Evolutionary conservation across 2,113 vertebrate species (phyloP), one percentile per base, ranked within the genome.

Genomic region (Oryzias woworae): DNA sequence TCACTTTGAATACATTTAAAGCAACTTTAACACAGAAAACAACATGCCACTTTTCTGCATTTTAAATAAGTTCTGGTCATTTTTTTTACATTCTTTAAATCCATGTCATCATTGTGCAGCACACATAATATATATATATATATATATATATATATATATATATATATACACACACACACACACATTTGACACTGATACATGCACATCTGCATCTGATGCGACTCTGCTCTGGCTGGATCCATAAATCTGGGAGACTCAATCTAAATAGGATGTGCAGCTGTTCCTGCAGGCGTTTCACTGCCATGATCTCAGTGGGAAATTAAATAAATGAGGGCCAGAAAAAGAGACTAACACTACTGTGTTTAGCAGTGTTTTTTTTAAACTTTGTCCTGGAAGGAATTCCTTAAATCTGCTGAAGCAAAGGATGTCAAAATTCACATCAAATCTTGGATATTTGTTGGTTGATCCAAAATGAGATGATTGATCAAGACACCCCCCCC

Each of bases 221-320:
- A 22, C 55, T 74, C 60, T 56, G 42, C 63, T 36, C 69, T 26
- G 31, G 20, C 53, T 69, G 58, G 68, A 82, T 75, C 62, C 51
- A 73, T 81, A 75, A 81, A 80, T 62, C 48, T 77, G 50, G 68
- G 58, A 20, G 84, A 81, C 80, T 77, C 64, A 12, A 73, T 73
- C 65, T 70, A 76, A 84, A 84, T 81, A 63, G 80, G 80, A 85
- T 85, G 80, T 74, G 57, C 59, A 71, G 68, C 73, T 58, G 58
- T 72, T 73, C 59, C 62, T 15, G n/a, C 45, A 22, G 53, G 59
- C 53, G 41, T 52, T 69, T 22, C 0, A 63, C 63, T 56, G 18
- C 57, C 75, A 42, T 24, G 23, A 58, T n/a, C 15, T 12, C 53
- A 18, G 68, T 13, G 71, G 62, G 51, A 23, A 62, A 12, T 47